phyloP scores from a whole-genome alignment of 1,140 invertebrate genomes.

The Lycorma delicatula region DNA sequence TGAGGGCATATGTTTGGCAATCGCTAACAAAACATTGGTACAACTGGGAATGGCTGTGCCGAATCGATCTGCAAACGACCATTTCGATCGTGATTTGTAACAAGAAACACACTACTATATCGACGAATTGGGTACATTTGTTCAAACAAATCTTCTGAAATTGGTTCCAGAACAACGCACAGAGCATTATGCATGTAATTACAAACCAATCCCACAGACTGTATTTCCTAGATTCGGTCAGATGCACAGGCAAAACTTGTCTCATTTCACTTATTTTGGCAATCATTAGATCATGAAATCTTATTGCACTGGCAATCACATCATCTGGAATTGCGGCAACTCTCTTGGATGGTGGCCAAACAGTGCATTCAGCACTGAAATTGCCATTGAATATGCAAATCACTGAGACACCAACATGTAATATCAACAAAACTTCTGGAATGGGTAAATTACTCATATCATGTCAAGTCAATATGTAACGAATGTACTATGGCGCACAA shows the following conservation, averaged over 20 bases:
- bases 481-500: no score
- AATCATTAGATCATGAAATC: slow-evolving; percentile 22
- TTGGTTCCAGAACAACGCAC: slow-evolving; percentile 36
- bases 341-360: slow-evolving; percentile 40
- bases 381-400: slow-evolving; percentile 33
- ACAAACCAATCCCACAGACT: slow-evolving; percentile 13
- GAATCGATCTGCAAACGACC: slow-evolving; percentile 5
- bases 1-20: slow-evolving; percentile 18
- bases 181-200: slow-evolving; percentile 35
- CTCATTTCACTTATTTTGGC: slow-evolving; percentile 29
- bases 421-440: slow-evolving; percentile 29
- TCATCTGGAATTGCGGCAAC: slow-evolving; percentile 39
- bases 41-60: slow-evolving; percentile 19
- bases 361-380: slow-evolving; percentile 43
- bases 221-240: slow-evolving; percentile 28
- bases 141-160: slow-evolving; percentile 32
- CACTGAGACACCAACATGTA: slow-evolving; percentile 31
- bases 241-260: slow-evolving; percentile 36
- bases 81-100: neutral
- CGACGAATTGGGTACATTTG: slow-evolving; percentile 19
- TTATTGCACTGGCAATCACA: slow-evolving; percentile 35
- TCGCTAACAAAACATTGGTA: slow-evolving; percentile 14
- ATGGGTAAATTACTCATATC: slow-evolving; percentile 27
- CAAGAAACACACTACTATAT: slow-evolving; percentile 8
- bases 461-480: slow-evolving; percentile 32